These are phyloP conservation scores for Tenthredo distinguenda DNA, from an alignment of 2,888 invertebrate genomes.

Conservation along the genomic window DNA sequence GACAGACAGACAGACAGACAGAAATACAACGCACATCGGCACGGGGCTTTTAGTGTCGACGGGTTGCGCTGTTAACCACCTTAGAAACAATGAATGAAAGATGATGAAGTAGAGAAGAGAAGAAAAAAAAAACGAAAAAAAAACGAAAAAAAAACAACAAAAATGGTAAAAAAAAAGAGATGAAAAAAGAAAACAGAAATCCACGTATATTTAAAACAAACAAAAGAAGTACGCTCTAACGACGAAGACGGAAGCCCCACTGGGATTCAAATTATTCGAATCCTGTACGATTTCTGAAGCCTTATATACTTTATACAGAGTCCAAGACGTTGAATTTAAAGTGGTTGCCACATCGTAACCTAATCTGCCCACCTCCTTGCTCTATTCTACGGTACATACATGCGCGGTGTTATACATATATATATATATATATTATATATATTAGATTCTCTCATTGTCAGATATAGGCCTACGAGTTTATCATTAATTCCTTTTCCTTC, in stretches of 20 bases:
- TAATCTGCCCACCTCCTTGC: slow-evolving; percentile 36
- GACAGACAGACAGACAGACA: slow-evolving; percentile 10
- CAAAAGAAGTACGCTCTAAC: slow-evolving; percentile 33
- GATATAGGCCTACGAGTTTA: neutral
- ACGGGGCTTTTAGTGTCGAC: slow-evolving; percentile 16
- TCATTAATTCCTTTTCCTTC: neutral
- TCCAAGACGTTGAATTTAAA: slow-evolving; percentile 71
- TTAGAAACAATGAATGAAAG: slow-evolving; percentile 11
- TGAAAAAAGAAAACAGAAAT: neutral
- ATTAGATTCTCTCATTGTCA: slow-evolving; percentile 14
- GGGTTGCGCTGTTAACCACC: slow-evolving; percentile 53
- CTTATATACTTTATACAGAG: slow-evolving; percentile 66
- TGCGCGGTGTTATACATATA: neutral
- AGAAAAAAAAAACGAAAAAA: neutral
- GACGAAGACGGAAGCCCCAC: slow-evolving; percentile 52
- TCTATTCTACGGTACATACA: neutral
- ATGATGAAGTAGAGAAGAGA: neutral
- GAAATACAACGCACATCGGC: neutral
- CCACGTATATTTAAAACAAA: slow-evolving; percentile 49
- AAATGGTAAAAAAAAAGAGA: slow-evolving; percentile 53
- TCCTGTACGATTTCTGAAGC: slow-evolving; percentile 78
- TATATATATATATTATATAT: neutral
- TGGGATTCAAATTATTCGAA: slow-evolving; percentile 75
- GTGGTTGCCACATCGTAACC: slow-evolving; percentile 69
- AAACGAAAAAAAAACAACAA: neutral